phyloP scores from a whole-genome alignment of 2,797 vertebrate genomes.

The Triplophysa yarkandensis region DNA sequence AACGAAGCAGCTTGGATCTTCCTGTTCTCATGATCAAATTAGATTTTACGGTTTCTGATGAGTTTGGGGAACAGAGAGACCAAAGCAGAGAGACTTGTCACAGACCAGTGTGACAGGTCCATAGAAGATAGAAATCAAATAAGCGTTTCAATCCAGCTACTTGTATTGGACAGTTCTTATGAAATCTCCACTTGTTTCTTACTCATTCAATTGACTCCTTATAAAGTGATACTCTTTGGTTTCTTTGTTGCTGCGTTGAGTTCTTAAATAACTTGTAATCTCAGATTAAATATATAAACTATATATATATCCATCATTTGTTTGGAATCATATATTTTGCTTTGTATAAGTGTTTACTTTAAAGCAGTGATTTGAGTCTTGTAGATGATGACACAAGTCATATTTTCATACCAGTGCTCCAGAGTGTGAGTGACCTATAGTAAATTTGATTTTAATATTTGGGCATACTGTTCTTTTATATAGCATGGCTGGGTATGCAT shows the following conservation, averaged over 20 bases:
- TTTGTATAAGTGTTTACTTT: neutral
- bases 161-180: neutral
- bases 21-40: slow-evolving; percentile 4
- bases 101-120: neutral
- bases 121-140: neutral
- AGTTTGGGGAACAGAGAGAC: neutral
- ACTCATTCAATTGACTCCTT: too few species aligned
- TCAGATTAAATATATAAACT: too few species aligned
- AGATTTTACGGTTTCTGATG: neutral
- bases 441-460: neutral
- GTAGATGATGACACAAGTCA: neutral
- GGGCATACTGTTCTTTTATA: neutral
- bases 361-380: neutral
- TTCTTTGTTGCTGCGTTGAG: too few species aligned
- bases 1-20: neutral
- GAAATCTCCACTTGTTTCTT: too few species aligned
- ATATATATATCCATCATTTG: too few species aligned
- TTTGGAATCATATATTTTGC: neutral
- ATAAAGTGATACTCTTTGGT: too few species aligned
- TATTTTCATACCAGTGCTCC: neutral
- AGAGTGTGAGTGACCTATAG: neutral
- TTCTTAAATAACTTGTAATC: too few species aligned
- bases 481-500: too few species aligned
- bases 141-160: neutral
- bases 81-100: neutral